These are phyloP conservation scores for Fopius arisanus DNA, from an alignment of 1,140 invertebrate species.

Conservation along the genomic window DNA sequence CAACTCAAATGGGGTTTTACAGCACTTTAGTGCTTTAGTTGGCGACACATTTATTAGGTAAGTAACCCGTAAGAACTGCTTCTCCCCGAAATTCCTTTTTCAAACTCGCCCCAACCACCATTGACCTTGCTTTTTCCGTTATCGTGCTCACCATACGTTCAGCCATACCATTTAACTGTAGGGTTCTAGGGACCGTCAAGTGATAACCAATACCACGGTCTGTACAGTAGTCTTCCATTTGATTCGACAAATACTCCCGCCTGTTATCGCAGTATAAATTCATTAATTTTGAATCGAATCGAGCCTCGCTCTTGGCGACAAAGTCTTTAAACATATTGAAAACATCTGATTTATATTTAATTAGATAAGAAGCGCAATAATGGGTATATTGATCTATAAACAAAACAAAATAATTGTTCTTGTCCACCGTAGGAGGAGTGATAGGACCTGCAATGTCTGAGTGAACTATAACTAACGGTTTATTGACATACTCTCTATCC, in stretches of 20 bases:
- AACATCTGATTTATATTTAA: conserved; percentile 28
- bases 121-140: conserved; percentile 56
- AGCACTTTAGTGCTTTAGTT: conserved; percentile 48
- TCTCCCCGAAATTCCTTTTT: conserved; percentile 54
- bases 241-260: conserved; percentile 55
- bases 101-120: conserved; percentile 49
- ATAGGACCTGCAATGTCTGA: neutral
- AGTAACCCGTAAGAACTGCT: conserved; percentile 51
- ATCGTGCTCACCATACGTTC: conserved; percentile 63
- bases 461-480: conserved; percentile 8
- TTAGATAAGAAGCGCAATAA: conserved; percentile 28
- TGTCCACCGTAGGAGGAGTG: conserved; percentile 28
- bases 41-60: conserved; percentile 35
- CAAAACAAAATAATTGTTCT: conserved; percentile 19
- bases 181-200: conserved; percentile 59
- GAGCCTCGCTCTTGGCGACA: conserved; percentile 1
- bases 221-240: conserved; percentile 55
- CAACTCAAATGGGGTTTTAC: conserved; percentile 60
- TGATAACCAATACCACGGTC: conserved; percentile 61
- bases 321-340: conserved; percentile 23
- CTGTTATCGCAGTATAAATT: conserved; percentile 60
- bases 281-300: conserved; percentile 9
- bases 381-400: too few relatives aligned
- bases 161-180: conserved; percentile 64
- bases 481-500: neutral